Percentiles rank a stretch among this genome's conserved stretches.
phyloP scores from a whole-genome alignment of 2,797 vertebrate genomes.

The Astyanax mexicanus region DNA sequence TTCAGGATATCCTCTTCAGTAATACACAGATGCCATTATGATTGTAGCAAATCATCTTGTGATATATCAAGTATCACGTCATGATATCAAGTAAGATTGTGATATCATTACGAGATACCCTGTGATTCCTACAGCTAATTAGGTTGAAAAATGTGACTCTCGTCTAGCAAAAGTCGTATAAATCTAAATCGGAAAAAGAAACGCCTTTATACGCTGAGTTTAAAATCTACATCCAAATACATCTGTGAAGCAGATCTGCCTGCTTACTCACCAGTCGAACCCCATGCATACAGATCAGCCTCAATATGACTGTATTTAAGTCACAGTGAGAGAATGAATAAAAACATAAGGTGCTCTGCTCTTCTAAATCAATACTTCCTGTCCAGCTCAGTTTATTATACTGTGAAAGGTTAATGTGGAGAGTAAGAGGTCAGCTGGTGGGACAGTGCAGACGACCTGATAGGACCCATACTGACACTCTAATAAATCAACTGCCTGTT shows the following conservation, averaged over 20 bases:
- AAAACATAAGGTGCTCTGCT: slow-evolving; percentile 32
- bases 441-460: slow-evolving; percentile 33
- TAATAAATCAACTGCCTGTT: slow-evolving; percentile 33
- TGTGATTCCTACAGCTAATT: too few relatives aligned
- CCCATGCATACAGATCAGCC: slow-evolving; percentile 44
- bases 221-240: slow-evolving; percentile 19
- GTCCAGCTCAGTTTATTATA: slow-evolving; percentile 53
- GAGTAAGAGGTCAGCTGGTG: slow-evolving; percentile 16
- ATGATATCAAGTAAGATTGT: too few relatives aligned
- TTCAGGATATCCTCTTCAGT: too few relatives aligned
- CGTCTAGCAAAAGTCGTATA: too few relatives aligned
- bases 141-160: too few relatives aligned
- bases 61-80: too few relatives aligned
- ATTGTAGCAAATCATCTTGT: too few relatives aligned
- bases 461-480: slow-evolving; percentile 21
- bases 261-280: slow-evolving; percentile 33
- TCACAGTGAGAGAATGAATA: slow-evolving; percentile 37
- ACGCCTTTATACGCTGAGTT: background rate
- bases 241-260: slow-evolving; percentile 16
- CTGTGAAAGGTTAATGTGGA: slow-evolving; percentile 43
- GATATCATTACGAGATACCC: too few relatives aligned
- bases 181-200: background rate
- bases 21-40: too few relatives aligned
- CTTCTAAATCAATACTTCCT: slow-evolving; percentile 47
- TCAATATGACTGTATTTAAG: slow-evolving; percentile 39